Evolutionary conservation across 30 jellyfish, hydroid and myxozoan genomes (phyloP).

Genomic region (Aurelia aurita complex sp. Pacific): DNA sequence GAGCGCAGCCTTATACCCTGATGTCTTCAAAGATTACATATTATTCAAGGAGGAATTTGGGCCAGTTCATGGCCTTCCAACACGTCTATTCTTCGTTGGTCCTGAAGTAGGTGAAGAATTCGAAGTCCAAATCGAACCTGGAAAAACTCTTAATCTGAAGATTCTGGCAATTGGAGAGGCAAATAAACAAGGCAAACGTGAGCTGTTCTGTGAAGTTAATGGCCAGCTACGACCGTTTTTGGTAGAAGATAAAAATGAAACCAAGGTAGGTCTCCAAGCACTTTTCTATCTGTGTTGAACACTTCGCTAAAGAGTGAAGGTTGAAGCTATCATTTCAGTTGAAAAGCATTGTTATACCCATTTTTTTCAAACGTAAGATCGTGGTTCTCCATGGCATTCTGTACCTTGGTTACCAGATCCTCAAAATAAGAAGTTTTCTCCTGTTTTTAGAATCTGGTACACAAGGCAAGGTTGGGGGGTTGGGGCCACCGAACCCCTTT

Average conservation of each 20-base stretch:
- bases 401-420: too few relatives aligned
- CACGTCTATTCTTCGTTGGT: slow-evolving; percentile 96
- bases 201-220: slow-evolving; percentile 94
- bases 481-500: too few relatives aligned
- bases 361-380: too few relatives aligned
- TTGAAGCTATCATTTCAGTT: too few relatives aligned
- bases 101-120: slow-evolving; percentile 96
- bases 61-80: slow-evolving; percentile 97
- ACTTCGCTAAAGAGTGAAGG: too few relatives aligned
- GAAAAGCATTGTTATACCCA: too few relatives aligned
- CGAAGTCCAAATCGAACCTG: slow-evolving; percentile 88
- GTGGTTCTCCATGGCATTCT: too few relatives aligned
- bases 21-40: slow-evolving; percentile 88
- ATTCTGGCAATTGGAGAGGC: slow-evolving; percentile 98
- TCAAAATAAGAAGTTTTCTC: too few relatives aligned
- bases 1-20: slow-evolving; percentile 98
- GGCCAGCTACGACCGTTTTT: slow-evolving; percentile 95
- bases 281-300: too few relatives aligned
- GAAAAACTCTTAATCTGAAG: slow-evolving; percentile 86
- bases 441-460: too few relatives aligned
- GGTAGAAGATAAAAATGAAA: slow-evolving; percentile 90
- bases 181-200: slow-evolving; percentile 91
- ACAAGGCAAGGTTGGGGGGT: too few relatives aligned
- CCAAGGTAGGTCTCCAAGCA: slow-evolving; percentile 53
- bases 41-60: slow-evolving; percentile 88